A percentile compares a stretch with the other conserved stretches of the same genome.
Evolutionary conservation across 2,797 vertebrate genomes (phyloP).

Genomic region (Somateria mollissima): DNA sequence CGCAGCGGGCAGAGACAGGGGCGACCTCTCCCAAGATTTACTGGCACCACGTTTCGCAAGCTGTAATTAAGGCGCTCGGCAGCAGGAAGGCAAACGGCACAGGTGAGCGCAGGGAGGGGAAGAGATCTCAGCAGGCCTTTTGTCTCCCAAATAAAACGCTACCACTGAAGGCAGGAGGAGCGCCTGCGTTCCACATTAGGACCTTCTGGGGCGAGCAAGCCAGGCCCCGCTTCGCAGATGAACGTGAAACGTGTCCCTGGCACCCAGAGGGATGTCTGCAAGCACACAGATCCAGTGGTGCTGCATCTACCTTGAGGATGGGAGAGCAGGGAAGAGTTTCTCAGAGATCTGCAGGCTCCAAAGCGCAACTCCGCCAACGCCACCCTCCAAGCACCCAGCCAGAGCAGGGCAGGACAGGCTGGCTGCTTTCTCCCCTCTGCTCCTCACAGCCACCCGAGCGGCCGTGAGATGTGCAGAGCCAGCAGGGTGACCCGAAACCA

Average conservation of each 20-base stretch:
- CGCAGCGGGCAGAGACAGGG: background rate
- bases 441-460: background rate
- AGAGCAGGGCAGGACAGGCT: background rate
- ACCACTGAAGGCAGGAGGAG: background rate
- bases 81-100: background rate
- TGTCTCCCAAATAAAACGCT: background rate
- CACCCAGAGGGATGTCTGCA: background rate
- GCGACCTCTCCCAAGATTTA: background rate
- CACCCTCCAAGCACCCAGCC: background rate
- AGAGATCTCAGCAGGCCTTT: background rate
- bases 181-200: fast-evolving
- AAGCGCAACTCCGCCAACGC: background rate
- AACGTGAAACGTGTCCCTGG: background rate
- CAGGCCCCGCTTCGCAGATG: background rate
- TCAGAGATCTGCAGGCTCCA: background rate
- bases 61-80: background rate
- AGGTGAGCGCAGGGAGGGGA: background rate
- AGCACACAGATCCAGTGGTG: background rate
- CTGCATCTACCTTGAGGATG: background rate
- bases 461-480: background rate
- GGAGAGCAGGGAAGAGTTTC: background rate
- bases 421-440: background rate
- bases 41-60: background rate
- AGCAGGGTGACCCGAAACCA: conserved; percentile 19
- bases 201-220: background rate